Evolutionary conservation across 2,888 invertebrate species (phyloP).

Genomic region (Acholoe squamosa): DNA sequence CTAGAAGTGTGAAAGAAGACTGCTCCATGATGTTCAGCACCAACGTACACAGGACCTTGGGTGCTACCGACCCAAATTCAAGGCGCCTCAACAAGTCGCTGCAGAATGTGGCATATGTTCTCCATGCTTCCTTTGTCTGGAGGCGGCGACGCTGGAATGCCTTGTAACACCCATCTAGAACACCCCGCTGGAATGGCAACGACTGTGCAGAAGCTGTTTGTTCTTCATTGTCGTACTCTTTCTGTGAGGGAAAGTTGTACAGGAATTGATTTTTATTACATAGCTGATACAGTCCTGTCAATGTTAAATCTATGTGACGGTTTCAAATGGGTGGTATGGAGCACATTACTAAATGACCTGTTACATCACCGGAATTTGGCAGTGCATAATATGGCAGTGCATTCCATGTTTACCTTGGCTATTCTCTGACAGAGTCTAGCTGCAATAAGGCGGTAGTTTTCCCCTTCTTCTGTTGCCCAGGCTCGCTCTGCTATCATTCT

Average conservation of each 20-base stretch:
- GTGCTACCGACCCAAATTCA: background rate
- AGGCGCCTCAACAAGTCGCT: background rate
- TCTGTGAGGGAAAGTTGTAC: background rate
- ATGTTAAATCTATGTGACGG: no score
- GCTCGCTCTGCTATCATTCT: background rate
- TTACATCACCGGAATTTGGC: no score
- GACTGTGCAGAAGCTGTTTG: background rate
- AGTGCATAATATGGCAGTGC: no score
- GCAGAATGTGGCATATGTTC: background rate
- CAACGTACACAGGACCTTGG: background rate
- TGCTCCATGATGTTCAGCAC: background rate
- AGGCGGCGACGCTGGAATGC: background rate
- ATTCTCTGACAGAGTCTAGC: constrained; percentile 10
- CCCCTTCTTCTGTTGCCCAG: background rate
- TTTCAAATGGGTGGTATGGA: no score
- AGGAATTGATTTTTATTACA: no score
- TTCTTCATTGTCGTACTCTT: background rate
- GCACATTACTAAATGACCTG: no score
- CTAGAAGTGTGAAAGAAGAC: background rate
- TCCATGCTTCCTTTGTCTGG: background rate
- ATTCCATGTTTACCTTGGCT: background rate
- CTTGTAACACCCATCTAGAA: background rate
- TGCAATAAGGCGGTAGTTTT: background rate
- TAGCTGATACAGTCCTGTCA: no score
- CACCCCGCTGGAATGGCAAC: background rate